phyloP scores from a whole-genome alignment of 1,140 invertebrate genomes.

The Zelostemma sp. region DNA sequence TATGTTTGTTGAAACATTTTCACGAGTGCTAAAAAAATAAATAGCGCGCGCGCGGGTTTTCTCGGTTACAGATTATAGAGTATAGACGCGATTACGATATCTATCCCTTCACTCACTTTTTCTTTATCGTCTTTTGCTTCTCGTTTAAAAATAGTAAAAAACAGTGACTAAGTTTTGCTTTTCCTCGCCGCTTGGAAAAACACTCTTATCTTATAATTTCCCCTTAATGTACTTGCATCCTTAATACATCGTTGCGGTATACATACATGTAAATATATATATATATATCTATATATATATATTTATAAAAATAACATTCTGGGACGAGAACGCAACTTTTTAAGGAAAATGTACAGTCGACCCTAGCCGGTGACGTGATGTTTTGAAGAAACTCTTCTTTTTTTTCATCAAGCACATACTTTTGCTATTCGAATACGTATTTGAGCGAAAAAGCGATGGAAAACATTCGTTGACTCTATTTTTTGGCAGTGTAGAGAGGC shows the following conservation, averaged over 20 bases:
- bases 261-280: conserved; percentile 60
- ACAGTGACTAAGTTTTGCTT: conserved; percentile 68
- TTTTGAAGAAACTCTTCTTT: not conserved
- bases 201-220: conserved; percentile 42
- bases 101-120: conserved; percentile 36
- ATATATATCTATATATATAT: conserved; percentile 52
- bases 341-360: conserved; percentile 29
- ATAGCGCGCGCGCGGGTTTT: conserved; percentile 61
- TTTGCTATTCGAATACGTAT: not conserved
- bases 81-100: conserved; percentile 59
- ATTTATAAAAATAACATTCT: conserved; percentile 68
- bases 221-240: conserved; percentile 31
- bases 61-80: conserved; percentile 61
- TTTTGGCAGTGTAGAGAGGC: not conserved
- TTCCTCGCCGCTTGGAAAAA: conserved; percentile 58
- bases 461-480: conserved; percentile 1
- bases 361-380: conserved; percentile 8
- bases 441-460: not conserved
- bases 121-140: conserved; percentile 31
- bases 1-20: conserved; percentile 36
- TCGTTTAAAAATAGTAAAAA: conserved; percentile 69
- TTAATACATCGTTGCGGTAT: conserved; percentile 59
- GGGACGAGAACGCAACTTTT: conserved; percentile 39
- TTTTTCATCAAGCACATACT: too few relatives aligned
- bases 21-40: conserved; percentile 65